Evolutionary conservation across 2,797 vertebrate species (phyloP).

Genomic region (Eulemur rubriventer): DNA sequence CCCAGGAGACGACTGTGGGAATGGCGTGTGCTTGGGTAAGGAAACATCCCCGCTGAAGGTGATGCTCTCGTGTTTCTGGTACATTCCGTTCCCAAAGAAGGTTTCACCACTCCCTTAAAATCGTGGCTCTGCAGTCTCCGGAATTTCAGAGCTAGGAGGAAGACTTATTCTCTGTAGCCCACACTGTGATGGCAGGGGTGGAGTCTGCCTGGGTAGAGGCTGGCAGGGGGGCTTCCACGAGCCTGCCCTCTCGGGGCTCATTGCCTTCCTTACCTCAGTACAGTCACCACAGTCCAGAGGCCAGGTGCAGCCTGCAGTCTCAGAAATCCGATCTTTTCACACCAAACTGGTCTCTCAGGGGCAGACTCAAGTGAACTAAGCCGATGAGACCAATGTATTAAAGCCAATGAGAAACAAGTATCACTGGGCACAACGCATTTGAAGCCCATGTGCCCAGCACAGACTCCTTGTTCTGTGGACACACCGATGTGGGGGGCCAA

Average conservation of each 20-base stretch:
- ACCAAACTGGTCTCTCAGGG: neutral
- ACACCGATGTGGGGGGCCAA: neutral
- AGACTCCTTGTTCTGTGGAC: neutral
- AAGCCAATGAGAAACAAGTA: neutral
- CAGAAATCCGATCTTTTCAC: neutral
- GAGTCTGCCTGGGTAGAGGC: neutral
- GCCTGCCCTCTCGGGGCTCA: neutral
- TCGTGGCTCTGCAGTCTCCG: neutral
- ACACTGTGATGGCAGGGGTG: neutral
- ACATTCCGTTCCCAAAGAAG: neutral
- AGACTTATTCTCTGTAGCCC: neutral
- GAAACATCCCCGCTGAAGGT: neutral
- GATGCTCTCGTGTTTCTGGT: neutral
- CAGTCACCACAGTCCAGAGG: accelerated
- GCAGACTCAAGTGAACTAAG: neutral
- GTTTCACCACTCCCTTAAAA: neutral
- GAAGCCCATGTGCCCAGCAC: neutral
- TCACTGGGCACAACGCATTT: neutral
- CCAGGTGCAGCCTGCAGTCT: neutral
- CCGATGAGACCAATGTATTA: neutral
- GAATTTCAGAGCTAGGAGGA: neutral
- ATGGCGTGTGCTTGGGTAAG: conserved; percentile 48
- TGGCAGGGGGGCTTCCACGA: neutral
- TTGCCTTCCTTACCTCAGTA: neutral
- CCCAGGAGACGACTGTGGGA: neutral